These are phyloP conservation scores for Listrodromus nycthemerus DNA, from an alignment of 2,888 invertebrate species.

Conservation along the genomic window DNA sequence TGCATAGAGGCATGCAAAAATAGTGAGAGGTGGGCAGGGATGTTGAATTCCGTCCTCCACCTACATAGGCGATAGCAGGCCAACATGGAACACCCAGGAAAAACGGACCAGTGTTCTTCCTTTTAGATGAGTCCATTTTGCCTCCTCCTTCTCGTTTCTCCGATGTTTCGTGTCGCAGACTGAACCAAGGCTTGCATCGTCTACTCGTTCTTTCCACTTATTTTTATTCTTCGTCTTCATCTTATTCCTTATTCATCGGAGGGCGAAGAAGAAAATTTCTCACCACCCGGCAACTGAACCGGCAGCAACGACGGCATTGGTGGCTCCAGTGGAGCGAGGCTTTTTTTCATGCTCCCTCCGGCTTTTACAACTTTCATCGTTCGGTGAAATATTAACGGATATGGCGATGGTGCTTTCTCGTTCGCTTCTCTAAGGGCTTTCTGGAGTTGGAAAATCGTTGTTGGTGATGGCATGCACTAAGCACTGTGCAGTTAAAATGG, in stretches of 20 bases:
- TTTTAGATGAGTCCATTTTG: too few species aligned
- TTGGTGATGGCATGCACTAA: neutral
- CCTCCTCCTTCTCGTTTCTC: too few species aligned
- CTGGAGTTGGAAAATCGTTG: neutral
- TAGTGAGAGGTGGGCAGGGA: neutral
- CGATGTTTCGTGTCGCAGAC: neutral
- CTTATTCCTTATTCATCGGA: slow-evolving; percentile 45
- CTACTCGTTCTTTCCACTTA: slow-evolving; percentile 18
- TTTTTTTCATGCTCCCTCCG: slow-evolving; percentile 3
- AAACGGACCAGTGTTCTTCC: too few species aligned
- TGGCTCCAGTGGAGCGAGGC: neutral
- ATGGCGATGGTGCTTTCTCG: slow-evolving; percentile 21
- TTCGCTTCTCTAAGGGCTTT: neutral
- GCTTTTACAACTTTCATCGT: slow-evolving; percentile 25
- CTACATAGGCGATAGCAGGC: neutral
- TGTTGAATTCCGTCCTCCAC: slow-evolving; percentile 19
- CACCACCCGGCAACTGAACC: slow-evolving; percentile 40
- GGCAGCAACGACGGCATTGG: slow-evolving; percentile 29
- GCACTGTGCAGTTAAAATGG: neutral
- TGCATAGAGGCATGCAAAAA: neutral
- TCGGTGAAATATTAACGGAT: slow-evolving; percentile 39
- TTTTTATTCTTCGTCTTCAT: slow-evolving; percentile 25
- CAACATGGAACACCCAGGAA: too few species aligned
- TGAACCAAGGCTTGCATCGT: slow-evolving; percentile 8
- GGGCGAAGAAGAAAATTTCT: slow-evolving; percentile 43